Evolutionary conservation across 2,888 invertebrate genomes (phyloP).

Genomic region (Schizaphis graminum): DNA sequence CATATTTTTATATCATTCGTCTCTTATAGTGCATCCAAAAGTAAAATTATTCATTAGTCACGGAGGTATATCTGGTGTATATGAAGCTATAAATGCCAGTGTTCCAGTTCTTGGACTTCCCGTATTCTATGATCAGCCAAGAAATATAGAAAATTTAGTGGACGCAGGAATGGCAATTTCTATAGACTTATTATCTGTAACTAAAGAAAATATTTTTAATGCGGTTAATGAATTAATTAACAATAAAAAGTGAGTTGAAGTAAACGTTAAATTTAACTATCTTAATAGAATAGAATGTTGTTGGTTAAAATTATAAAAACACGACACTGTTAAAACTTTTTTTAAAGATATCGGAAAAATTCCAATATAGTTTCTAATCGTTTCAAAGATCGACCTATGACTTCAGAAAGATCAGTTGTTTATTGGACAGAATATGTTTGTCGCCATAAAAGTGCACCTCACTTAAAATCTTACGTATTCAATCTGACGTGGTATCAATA

Average conservation of each 20-base stretch:
- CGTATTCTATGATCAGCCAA: slow-evolving; percentile 31
- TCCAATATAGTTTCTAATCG: slow-evolving; percentile 79
- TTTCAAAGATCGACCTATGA: slow-evolving; percentile 82
- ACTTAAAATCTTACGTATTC: slow-evolving; percentile 76
- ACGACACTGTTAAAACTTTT: not conserved
- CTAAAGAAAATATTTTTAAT: not conserved
- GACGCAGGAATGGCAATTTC: slow-evolving; percentile 48
- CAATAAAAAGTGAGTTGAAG: slow-evolving; percentile 1
- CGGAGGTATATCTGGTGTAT: slow-evolving; percentile 37
- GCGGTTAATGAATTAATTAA: not conserved
- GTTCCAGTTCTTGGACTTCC: slow-evolving; percentile 37
- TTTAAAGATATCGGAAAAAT: slow-evolving; percentile 73
- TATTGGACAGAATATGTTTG: slow-evolving; percentile 91
- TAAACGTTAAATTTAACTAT: not conserved
- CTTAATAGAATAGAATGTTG: not conserved
- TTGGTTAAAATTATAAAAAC: not conserved
- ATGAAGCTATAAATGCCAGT: slow-evolving; percentile 34
- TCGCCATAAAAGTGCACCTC: slow-evolving; percentile 84
- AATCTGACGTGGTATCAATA: slow-evolving; percentile 33
- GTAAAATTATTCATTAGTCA: slow-evolving; percentile 42
- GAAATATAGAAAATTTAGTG: slow-evolving; percentile 37
- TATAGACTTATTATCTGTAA: slow-evolving; percentile 4
- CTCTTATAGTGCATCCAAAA: slow-evolving; percentile 33
- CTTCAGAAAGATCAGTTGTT: slow-evolving; percentile 82
- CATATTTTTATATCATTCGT: not conserved